Percentiles rank a stretch among this genome's conserved stretches.
These are phyloP conservation scores for Brenthis ino DNA, from an alignment of 2,888 invertebrate genomes.

Conservation along the genomic window DNA sequence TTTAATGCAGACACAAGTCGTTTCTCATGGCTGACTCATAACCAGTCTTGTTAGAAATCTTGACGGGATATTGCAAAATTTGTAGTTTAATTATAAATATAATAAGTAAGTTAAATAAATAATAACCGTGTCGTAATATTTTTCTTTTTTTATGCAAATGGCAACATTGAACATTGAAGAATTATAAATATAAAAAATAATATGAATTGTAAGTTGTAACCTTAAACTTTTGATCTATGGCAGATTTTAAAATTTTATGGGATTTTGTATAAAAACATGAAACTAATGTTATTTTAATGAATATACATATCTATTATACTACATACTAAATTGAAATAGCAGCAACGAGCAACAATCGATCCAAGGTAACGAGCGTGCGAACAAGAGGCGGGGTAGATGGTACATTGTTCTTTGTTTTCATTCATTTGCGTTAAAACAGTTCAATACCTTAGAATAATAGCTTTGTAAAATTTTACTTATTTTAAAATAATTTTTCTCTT, in stretches of 20 bases:
- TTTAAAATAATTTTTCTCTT: no score
- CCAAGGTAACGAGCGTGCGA: conserved; percentile 57
- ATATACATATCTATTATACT: conserved; percentile 7
- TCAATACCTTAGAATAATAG: conserved; percentile 7
- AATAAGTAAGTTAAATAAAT: conserved; percentile 20
- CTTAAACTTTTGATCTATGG: background rate
- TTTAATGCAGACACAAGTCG: conserved; percentile 31
- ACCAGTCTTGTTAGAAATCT: conserved; percentile 35
- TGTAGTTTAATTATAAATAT: conserved; percentile 24
- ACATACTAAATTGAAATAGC: conserved; percentile 20
- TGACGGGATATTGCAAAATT: conserved; percentile 43
- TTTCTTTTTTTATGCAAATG: background rate
- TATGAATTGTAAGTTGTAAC: background rate
- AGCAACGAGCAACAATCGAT: conserved; percentile 37
- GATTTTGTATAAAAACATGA: background rate
- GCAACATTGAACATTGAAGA: background rate
- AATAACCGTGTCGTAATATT: background rate
- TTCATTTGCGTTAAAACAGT: conserved; percentile 21
- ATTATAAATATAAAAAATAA: background rate
- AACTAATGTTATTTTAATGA: background rate
- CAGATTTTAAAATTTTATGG: no score
- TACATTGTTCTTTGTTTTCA: conserved; percentile 45
- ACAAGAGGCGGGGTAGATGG: conserved; percentile 49
- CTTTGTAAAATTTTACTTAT: background rate
- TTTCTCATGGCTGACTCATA: conserved; percentile 43